Base-by-base conservation (phyloP, 2,113 vertebrate genomes). In the Oryzias celebensis region DNA sequence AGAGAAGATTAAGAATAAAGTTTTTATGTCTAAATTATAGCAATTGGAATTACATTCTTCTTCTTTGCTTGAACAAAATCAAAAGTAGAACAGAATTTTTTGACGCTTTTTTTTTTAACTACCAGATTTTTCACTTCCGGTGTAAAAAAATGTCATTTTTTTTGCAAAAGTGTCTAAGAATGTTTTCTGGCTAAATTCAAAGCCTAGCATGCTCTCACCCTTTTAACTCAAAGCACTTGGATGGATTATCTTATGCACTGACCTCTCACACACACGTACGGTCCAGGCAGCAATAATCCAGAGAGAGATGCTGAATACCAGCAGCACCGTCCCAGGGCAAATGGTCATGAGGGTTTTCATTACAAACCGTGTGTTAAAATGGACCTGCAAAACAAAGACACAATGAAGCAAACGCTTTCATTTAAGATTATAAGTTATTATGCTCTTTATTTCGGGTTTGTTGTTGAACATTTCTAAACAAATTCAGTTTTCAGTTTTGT, bases 331-430 rank as follows among this genome's bases (percentile, higher is more conserved):
- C 61, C 97, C 97, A 0, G 97, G 97, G 83, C 97, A 98, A 91
- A 98, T 98, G 62, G 97, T 98, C 97, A 99, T 99, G 82, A 99
- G 93, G 0, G 97, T 99, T 92, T 99, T 99, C 97, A 99, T 99
- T 83, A 99, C 97, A 0, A 99, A 98, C 58, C 97, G 94, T 0
- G 97, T 99, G 93, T 99, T 98, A 91, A 99, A 99, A 91, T 98
- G 98, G 82, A 98, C 98, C 91, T 99, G 94, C 86, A 93, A 93
- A 52, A 92, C 87, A 0, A 90, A 92, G 78, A 93, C 89, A 69
- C 91, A 88, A 0, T 93, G 87, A 0, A 41, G 2, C 10, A 60
- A 46, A 66, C 31, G 46, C 12, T 54, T 3, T 41, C 28, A 53
- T 8, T 16, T 20, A 12, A 7, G n/a, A 36, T 36, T 8, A 28